Evolutionary conservation across 2,113 vertebrate species (phyloP).

Genomic region (Polypterus senegalus): DNA sequence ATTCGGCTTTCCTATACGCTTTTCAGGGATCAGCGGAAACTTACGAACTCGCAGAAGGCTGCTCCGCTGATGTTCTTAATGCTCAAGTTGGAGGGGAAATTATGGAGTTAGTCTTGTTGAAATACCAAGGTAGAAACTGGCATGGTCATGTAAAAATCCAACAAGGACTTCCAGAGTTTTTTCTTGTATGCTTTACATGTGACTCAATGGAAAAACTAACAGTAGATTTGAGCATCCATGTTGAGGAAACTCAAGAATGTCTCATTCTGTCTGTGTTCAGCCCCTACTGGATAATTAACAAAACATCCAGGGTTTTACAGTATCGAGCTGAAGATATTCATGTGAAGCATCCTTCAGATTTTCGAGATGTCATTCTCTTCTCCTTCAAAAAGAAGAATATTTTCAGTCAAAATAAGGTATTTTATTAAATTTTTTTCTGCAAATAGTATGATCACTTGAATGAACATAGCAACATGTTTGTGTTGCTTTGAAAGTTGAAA

Average conservation of each 20-base stretch:
- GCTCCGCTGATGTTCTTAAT: constrained; percentile 63
- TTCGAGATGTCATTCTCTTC: constrained; percentile 76
- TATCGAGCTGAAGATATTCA: constrained; percentile 74
- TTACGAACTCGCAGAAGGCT: constrained; percentile 64
- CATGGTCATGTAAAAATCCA: constrained; percentile 58
- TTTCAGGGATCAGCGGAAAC: constrained; percentile 68
- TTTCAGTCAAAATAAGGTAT: constrained; percentile 90
- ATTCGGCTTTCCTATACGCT: constrained; percentile 4
- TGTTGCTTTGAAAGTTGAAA: no score
- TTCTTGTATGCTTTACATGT: constrained; percentile 54
- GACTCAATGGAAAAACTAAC: constrained; percentile 38
- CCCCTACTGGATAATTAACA: constrained; percentile 96
- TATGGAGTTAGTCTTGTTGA: constrained; percentile 68
- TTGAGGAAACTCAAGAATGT: constrained; percentile 28
- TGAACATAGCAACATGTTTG: no score
- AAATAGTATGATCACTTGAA: no score
- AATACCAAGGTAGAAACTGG: constrained; percentile 86
- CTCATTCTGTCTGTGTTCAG: constrained; percentile 73
- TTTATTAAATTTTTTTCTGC: neutral
- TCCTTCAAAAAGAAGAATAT: constrained; percentile 88
- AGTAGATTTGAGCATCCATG: constrained; percentile 63
- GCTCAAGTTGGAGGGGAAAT: constrained; percentile 66
- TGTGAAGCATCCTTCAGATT: constrained; percentile 82
- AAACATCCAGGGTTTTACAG: constrained; percentile 81
- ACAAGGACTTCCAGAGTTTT: constrained; percentile 61